phyloP scores from a whole-genome alignment of 2,113 vertebrate species.

The Danionella cerebrum region DNA sequence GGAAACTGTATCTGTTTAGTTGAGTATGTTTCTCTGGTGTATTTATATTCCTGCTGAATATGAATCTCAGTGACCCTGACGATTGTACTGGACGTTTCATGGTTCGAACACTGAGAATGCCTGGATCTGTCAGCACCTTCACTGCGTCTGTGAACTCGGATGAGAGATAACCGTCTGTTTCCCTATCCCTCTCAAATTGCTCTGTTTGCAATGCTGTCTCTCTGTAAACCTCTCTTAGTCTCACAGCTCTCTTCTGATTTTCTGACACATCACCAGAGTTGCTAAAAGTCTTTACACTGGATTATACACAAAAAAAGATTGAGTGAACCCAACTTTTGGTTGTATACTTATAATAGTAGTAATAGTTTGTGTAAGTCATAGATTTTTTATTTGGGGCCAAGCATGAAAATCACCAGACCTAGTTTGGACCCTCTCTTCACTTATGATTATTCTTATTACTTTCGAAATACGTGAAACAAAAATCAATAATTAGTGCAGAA shows the following conservation, averaged over 20 bases:
- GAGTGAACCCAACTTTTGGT: not conserved
- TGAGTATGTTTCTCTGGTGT: not conserved
- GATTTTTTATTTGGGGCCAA: no score
- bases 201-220: not conserved
- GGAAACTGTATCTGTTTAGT: not conserved
- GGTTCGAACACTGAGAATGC: not conserved
- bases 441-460: no score
- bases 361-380: no score
- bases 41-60: not conserved
- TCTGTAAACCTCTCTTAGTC: not conserved
- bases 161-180: not conserved
- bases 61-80: not conserved
- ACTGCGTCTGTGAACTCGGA: not conserved
- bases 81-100: not conserved
- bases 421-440: no score
- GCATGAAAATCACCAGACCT: no score
- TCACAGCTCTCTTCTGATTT: not conserved
- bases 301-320: not conserved
- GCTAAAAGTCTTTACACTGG: not conserved
- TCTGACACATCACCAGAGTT: not conserved
- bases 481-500: no score
- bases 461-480: no score
- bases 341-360: no score
- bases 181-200: not conserved
- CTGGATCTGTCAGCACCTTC: conserved; percentile 10